phyloP scores from a whole-genome alignment of 2,113 vertebrate species.

The Scalopus aquaticus region DNA sequence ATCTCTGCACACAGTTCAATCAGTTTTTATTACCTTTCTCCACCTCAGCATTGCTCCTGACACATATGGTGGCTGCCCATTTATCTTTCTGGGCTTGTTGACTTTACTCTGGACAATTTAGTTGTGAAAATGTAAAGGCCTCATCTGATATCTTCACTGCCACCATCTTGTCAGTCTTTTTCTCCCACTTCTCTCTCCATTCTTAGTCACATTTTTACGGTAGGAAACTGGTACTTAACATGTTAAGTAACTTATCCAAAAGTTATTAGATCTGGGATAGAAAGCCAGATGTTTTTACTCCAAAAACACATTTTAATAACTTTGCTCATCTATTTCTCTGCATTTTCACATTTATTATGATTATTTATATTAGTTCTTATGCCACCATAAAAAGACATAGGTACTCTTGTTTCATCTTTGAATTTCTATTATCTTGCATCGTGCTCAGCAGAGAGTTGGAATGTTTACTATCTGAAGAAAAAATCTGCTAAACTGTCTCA shows the following conservation, averaged over 20 bases:
- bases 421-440: not conserved
- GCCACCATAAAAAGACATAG: not conserved
- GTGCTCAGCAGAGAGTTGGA: not conserved
- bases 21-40: too few relatives aligned
- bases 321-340: not conserved
- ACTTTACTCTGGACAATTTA: too few relatives aligned
- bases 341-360: not conserved
- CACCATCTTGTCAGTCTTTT: too few relatives aligned
- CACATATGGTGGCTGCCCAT: too few relatives aligned
- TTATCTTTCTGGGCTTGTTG: too few relatives aligned
- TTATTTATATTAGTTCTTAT: not conserved
- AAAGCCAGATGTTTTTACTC: not conserved
- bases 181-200: too few relatives aligned
- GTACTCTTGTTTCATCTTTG: not conserved
- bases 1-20: too few relatives aligned
- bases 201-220: not conserved
- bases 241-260: not conserved
- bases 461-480: not conserved
- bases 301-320: not conserved
- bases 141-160: too few relatives aligned
- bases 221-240: not conserved
- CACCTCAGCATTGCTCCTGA: too few relatives aligned
- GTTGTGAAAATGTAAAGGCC: too few relatives aligned
- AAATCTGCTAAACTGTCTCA: too few relatives aligned
- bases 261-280: not conserved